Evolutionary conservation across 92 coral and sea anemone species (phyloP).

Genomic region (Parazoanthus atlanticus): DNA sequence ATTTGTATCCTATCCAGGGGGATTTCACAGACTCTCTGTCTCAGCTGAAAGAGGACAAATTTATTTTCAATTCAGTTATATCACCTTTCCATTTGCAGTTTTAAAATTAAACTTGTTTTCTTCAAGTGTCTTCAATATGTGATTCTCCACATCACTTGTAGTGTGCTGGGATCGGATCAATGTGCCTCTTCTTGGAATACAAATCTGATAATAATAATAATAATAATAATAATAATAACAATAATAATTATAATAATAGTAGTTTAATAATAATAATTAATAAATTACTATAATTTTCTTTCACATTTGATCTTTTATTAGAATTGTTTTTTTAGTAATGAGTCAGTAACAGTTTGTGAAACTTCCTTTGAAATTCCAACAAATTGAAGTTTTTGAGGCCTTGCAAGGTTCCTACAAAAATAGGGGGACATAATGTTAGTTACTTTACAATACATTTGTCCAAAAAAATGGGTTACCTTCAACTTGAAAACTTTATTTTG

Average conservation of each 20-base stretch:
- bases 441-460: too few relatives aligned
- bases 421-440: too few relatives aligned
- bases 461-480: too few relatives aligned
- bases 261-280: background rate
- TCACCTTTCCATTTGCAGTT: slow-evolving; percentile 86
- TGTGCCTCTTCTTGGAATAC: slow-evolving; percentile 92
- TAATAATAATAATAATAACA: background rate
- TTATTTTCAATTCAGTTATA: background rate
- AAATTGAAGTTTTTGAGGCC: too few relatives aligned
- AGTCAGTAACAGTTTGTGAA: too few relatives aligned
- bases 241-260: background rate
- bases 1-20: too few relatives aligned
- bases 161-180: slow-evolving; percentile 81
- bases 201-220: slow-evolving; percentile 55
- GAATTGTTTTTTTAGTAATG: too few relatives aligned
- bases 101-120: slow-evolving; percentile 58
- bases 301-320: too few relatives aligned
- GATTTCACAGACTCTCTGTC: background rate
- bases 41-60: background rate
- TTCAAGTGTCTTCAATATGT: slow-evolving; percentile 67
- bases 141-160: slow-evolving; percentile 83
- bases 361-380: too few relatives aligned
- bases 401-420: too few relatives aligned
- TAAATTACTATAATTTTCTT: too few relatives aligned
- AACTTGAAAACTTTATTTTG: too few relatives aligned